Conservation (phyloP, 2,797 vertebrate genomes). For the Pseudopleuronectes americanus region DNA sequence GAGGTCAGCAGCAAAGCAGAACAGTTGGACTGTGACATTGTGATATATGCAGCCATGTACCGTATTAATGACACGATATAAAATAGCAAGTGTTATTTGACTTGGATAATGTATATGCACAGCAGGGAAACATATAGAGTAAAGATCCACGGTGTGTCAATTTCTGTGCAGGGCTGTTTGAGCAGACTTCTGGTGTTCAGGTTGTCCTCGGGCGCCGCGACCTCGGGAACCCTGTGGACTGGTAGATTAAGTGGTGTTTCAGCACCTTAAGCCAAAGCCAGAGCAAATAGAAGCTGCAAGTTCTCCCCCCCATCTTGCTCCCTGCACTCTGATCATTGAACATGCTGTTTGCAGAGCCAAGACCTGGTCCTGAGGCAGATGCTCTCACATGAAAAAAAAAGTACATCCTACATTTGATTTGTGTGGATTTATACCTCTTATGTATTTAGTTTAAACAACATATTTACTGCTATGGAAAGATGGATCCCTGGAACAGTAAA, state of each 20-base stretch:
- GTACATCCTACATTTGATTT: background rate
- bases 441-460: background rate
- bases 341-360: constrained; percentile 59
- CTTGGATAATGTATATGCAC: background rate
- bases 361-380: constrained; percentile 28
- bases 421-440: background rate
- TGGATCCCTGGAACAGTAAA: background rate
- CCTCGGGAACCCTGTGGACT: constrained; percentile 57
- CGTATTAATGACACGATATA: constrained; percentile 9
- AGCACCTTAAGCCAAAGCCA: constrained; percentile 66
- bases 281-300: constrained; percentile 69
- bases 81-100: constrained; percentile 16
- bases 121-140: constrained; percentile 20
- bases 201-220: constrained; percentile 44
- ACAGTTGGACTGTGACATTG: background rate
- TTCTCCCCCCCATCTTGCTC: constrained; percentile 39
- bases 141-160: constrained; percentile 9
- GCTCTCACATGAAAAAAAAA: constrained; percentile 25
- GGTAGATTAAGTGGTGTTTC: constrained; percentile 76
- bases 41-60: constrained; percentile 2
- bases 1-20: constrained; percentile 18
- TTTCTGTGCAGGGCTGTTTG: constrained; percentile 22
- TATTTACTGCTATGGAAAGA: background rate
- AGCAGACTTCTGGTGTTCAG: constrained; percentile 37
- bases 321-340: constrained; percentile 44